phyloP scores from a whole-genome alignment of 2,888 invertebrate species.

The Hydraecia micacea region DNA sequence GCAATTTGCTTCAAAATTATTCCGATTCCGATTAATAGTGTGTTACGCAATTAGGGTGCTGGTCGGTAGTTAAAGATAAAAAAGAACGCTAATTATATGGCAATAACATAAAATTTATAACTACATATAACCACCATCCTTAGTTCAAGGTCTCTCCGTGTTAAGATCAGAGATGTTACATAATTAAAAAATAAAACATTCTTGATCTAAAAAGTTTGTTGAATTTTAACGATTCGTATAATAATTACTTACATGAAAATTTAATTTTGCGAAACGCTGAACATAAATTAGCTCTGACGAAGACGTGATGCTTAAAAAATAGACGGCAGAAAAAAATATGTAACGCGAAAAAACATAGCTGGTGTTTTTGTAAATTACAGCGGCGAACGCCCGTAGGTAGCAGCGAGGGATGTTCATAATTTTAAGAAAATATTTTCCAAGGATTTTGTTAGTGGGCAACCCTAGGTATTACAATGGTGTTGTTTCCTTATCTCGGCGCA shows the following conservation, averaged over 20 bases:
- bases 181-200: conserved; percentile 40
- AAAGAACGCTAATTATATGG: conserved; percentile 5
- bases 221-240: conserved; percentile 52
- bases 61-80: neutral
- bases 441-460: conserved; percentile 52
- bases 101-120: conserved; percentile 6
- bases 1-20: too few species aligned
- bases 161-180: conserved; percentile 26
- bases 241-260: conserved; percentile 57
- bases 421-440: conserved; percentile 58
- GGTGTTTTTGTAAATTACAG: conserved; percentile 61
- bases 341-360: conserved; percentile 44
- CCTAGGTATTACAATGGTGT: conserved; percentile 68
- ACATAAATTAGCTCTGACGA: conserved; percentile 53
- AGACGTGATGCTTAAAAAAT: conserved; percentile 47
- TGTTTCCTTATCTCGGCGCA: conserved; percentile 70
- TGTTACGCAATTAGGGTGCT: too few species aligned
- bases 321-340: conserved; percentile 35
- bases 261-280: conserved; percentile 51
- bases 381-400: conserved; percentile 44
- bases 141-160: conserved; percentile 34
- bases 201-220: conserved; percentile 35
- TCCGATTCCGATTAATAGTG: too few species aligned
- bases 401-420: conserved; percentile 52
- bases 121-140: conserved; percentile 6